Base-by-base conservation (phyloP, 2,797 vertebrate genomes). In the Hoplostethus atlanticus region DNA sequence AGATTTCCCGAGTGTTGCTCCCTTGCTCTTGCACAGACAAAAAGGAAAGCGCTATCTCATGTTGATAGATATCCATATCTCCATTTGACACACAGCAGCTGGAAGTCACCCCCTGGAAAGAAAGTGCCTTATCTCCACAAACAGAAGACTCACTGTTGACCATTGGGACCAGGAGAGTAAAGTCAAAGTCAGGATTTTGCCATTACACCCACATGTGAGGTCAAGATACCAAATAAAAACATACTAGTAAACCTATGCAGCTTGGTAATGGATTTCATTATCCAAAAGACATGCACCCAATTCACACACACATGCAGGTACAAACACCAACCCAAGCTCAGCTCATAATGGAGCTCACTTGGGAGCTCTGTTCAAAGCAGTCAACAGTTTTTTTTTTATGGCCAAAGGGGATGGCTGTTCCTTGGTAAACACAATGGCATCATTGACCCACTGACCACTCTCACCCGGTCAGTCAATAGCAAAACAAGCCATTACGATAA, bases 341-440 rank as follows among this genome's bases (percentile, higher is more conserved):
- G 30, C 46, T 31, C 58, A 34, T 31, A 66, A 17, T n/a, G 12
- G 11, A 51, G 15, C 21, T 17, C 16, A 15, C 44, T 46, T 46
- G 44, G 4, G 5, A 17, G 17, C 64, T 64, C 68, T 71, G 67
- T 57, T 64, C 50, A 64, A 31, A 36, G 67, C 48, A 47, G 53
- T 74, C 59, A 68, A 58, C 74, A 69, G 21, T 73, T 71, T 57
- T 59, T 42, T 60, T 80, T 71, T 86, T 15, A 68, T 55, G 30
- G 71, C 64, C 60, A 64, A 79, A 69, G 71, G 57, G 65, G 62
- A 21, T 30, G 80, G 68, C 81, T 87, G 89, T 89, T 91, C 84
- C 70, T 73, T 58, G n/a, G 44, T 67, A 40, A 80, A 79, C 66
- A 95, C 94, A 95, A 94, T 89, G 71, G 73, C 77, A 68, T 76